Base-by-base conservation (phyloP, 2,888 invertebrate genomes). In the Drosophila meridiana region DNA sequence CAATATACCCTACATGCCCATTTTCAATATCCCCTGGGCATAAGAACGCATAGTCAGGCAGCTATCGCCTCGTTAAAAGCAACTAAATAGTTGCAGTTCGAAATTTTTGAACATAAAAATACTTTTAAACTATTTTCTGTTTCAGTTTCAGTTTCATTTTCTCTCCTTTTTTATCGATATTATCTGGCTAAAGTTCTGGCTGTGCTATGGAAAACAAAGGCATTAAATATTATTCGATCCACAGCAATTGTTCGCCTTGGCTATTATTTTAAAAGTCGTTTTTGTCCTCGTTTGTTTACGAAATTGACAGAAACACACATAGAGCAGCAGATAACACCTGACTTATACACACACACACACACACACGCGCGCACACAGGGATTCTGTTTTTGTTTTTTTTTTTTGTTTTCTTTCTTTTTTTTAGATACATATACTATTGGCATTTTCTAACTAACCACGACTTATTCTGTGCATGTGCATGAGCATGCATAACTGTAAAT, bases 371-470 rank as follows among this genome's bases (percentile, higher is more conserved):
- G 26, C 36, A 26, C 11, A 52, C 36, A 26, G 34, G 11, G 8
- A 40, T 47, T 20, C 36, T 43, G 20, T 20, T 20, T 20, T 20
- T 62, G 56, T 36, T 38, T 36, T 28, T 57, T 30, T 38, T 30
- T 40, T 55, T 59, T 50, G n/a, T 47, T 40, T 9, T 14, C 40
- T 34, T 34, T 36, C 53, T 30, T 38, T 36, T 42, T 58, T 56
- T 50, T 50, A 67, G 64, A 57, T 60, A 57, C 69, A 83, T 53
- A 84, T 73, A 77, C 80, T 70, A 87, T 82, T 80, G 83, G 78
- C 73, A 69, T 86, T 83, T 86, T 66, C 85, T 76, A 84, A 87
- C 83, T 84, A 81, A 83, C 78, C 87, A 82, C 73, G 67, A 73
- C 76, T 80, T 58, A 61, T 68, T 50, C 28, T 47, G n/a, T 59